Conservation (phyloP, 2,888 invertebrate species). For the Allophyes oxyacanthae region DNA sequence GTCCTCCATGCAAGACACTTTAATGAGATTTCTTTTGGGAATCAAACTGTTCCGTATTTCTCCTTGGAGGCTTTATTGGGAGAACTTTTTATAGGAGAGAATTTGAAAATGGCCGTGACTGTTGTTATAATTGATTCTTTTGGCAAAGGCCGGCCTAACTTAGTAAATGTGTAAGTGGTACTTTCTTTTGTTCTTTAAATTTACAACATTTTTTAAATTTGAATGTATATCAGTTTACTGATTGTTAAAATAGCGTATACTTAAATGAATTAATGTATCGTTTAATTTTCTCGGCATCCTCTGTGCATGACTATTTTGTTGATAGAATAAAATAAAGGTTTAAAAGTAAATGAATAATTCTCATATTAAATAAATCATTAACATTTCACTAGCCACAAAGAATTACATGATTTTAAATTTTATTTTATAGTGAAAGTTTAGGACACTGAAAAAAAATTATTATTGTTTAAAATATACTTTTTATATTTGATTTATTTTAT, state of each 20-base stretch:
- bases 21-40: conserved; percentile 83
- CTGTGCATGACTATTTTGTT: conserved; percentile 6
- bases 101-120: conserved; percentile 49
- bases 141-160: conserved; percentile 16
- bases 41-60: conserved; percentile 64
- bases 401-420: too few species aligned
- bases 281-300: too few species aligned
- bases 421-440: too few species aligned
- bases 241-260: too few species aligned
- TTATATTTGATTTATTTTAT: conserved; percentile 4
- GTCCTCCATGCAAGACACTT: conserved; percentile 74
- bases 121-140: conserved; percentile 49
- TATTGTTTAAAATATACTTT: background rate
- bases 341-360: too few species aligned
- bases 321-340: too few species aligned
- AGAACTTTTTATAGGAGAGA: conserved; percentile 48
- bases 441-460: too few species aligned
- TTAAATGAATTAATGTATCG: too few species aligned
- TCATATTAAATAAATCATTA: too few species aligned
- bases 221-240: too few species aligned
- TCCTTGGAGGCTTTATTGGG: conserved; percentile 53
- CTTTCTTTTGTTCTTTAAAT: conserved; percentile 8
- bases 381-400: too few species aligned
- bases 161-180: conserved; percentile 24
- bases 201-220: too few species aligned